These are phyloP conservation scores for Sylvia atricapilla DNA, from an alignment of 2,113 vertebrate genomes.

Conservation along the genomic window DNA sequence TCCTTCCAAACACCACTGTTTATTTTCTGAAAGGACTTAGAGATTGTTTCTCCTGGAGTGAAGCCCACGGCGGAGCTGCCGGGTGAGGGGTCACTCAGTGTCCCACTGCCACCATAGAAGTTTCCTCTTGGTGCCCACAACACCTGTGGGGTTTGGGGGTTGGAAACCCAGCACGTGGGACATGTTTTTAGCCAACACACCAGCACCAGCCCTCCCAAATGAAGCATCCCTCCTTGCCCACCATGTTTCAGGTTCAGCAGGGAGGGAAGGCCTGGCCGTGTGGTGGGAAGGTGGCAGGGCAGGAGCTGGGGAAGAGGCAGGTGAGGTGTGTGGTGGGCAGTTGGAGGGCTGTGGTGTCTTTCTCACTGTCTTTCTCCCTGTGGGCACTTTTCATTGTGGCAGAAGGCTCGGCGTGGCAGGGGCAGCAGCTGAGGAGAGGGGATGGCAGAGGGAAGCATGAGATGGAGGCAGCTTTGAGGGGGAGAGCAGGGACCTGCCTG, in stretches of 20 bases:
- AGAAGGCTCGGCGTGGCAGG: fast-evolving
- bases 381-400: fast-evolving
- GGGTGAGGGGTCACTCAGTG: fast-evolving
- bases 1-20: background rate
- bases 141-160: background rate
- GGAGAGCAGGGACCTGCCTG: background rate
- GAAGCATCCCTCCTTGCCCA: fast-evolving
- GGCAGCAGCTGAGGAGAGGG: background rate
- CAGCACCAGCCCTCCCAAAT: background rate
- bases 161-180: background rate
- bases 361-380: background rate
- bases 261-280: background rate
- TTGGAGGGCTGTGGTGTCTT: background rate
- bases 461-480: background rate
- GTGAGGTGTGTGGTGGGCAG: background rate
- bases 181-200: fast-evolving
- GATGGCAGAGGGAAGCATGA: background rate
- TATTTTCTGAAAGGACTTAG: background rate
- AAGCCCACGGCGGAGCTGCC: fast-evolving
- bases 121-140: background rate
- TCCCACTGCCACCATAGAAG: background rate
- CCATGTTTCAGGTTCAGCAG: background rate
- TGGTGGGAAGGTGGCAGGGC: background rate
- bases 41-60: background rate
- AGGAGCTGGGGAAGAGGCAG: background rate